phyloP scores from a whole-genome alignment of 2,888 invertebrate species.

The Vesta saturnalis region DNA sequence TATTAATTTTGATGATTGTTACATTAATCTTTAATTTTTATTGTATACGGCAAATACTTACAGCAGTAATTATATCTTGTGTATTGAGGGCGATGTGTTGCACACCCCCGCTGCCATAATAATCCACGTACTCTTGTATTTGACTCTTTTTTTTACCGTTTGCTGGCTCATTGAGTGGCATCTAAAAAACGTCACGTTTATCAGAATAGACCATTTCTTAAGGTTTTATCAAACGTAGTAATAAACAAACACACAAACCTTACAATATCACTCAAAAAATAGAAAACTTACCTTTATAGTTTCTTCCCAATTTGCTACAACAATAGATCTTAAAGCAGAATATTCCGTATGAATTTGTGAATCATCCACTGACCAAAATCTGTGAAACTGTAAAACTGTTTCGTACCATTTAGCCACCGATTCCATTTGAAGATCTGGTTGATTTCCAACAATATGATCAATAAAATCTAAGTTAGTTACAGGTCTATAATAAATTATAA shows the following conservation, averaged over 20 bases:
- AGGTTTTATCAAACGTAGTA: too few species aligned
- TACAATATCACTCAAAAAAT: too few species aligned
- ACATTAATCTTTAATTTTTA: not conserved
- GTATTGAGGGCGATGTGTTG: constrained; percentile 99
- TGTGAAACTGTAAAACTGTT: constrained; percentile 74
- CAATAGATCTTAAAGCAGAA: constrained; percentile 95
- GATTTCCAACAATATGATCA: constrained; percentile 98
- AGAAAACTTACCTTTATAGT: constrained; percentile 77
- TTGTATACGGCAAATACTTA: constrained; percentile 67
- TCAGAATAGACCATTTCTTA: too few species aligned
- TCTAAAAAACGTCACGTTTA: too few species aligned
- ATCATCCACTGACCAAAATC: constrained; percentile 99
- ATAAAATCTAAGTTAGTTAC: constrained; percentile 83
- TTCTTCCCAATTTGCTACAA: constrained; percentile 97
- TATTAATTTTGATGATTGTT: too few species aligned
- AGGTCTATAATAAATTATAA: constrained; percentile 66
- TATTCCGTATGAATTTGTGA: constrained; percentile 94
- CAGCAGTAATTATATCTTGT: constrained; percentile 86
- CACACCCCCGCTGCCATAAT: constrained; percentile 97
- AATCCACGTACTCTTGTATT: constrained; percentile 98
- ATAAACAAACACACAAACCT: too few species aligned
- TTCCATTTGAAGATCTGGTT: constrained; percentile 93
- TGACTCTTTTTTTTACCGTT: constrained; percentile 94
- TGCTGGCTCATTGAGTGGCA: constrained; percentile 99
- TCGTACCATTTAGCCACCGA: constrained; percentile 90